These are phyloP conservation scores for Catalaphyllia jardinei DNA, from an alignment of 64 coral and sea anemone species.

Conservation along the genomic window DNA sequence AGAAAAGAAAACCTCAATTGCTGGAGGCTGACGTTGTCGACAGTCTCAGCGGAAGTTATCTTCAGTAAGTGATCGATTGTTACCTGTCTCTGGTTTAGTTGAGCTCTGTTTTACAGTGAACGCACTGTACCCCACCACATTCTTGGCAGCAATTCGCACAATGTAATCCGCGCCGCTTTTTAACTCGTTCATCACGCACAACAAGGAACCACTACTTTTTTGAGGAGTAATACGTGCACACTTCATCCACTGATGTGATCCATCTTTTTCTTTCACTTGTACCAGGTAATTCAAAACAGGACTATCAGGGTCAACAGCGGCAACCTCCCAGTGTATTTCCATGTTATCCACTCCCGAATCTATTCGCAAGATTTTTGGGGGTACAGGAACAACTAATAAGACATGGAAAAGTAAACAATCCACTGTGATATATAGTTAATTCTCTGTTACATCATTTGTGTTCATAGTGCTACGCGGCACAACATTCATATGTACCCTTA, in stretches of 20 bases:
- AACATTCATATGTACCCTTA: no score
- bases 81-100: neutral
- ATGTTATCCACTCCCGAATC: neutral
- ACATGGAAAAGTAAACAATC: neutral
- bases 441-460: no score
- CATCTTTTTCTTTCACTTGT: neutral
- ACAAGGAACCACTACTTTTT: neutral
- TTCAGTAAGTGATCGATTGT: no score
- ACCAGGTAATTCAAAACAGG: conserved; percentile 7
- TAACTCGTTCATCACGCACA: conserved; percentile 2
- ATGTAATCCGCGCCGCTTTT: neutral
- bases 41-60: no score
- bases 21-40: no score
- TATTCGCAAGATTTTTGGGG: neutral
- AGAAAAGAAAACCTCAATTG: no score
- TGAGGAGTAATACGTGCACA: neutral
- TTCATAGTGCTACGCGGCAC: no score
- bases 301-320: neutral
- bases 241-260: neutral
- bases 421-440: no score
- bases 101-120: neutral
- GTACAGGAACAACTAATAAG: neutral
- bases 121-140: neutral
- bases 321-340: conserved; percentile 7
- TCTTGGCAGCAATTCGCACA: conserved; percentile 13